Evolutionary conservation across 2,797 vertebrate genomes (phyloP).

Genomic region (Diglossa cyanea): DNA sequence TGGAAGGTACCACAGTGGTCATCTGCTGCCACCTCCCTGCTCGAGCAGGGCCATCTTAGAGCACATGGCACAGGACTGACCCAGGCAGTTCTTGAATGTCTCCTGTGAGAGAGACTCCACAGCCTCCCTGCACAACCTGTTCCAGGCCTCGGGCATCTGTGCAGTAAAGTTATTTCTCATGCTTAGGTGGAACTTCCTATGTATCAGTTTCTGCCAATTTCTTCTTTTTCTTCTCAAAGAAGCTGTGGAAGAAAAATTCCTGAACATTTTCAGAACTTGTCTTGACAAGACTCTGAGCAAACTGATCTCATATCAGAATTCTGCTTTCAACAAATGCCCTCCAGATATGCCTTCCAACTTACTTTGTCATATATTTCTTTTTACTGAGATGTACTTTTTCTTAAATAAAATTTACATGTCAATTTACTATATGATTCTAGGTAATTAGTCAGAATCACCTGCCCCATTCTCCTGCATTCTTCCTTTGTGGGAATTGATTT

Average conservation of each 20-base stretch:
- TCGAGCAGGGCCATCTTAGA: neutral
- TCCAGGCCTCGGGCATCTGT: fast-evolving
- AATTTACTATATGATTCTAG: neutral
- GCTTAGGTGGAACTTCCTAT: neutral
- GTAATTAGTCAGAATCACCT: neutral
- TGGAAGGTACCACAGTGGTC: too few species aligned
- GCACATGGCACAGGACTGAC: fast-evolving
- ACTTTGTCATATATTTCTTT: neutral
- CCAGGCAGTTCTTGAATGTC: neutral
- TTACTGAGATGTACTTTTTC: neutral
- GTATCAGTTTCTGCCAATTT: neutral
- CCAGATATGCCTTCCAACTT: neutral
- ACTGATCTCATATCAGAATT: neutral
- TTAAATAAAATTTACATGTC: neutral
- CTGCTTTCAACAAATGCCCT: neutral
- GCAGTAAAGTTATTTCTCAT: neutral
- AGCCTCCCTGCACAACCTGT: too few species aligned
- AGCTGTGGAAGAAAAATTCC: neutral
- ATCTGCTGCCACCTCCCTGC: too few species aligned
- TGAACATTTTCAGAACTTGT: neutral
- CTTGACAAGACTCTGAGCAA: neutral
- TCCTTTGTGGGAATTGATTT: neutral
- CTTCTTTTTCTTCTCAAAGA: neutral
- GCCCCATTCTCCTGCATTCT: neutral
- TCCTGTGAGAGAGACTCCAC: neutral